Percentiles rank a stretch among this genome's conserved stretches.
Evolutionary conservation across 35 echinoderm and acorn worm species (phyloP).

Genomic region (Apostichopus japonicus): DNA sequence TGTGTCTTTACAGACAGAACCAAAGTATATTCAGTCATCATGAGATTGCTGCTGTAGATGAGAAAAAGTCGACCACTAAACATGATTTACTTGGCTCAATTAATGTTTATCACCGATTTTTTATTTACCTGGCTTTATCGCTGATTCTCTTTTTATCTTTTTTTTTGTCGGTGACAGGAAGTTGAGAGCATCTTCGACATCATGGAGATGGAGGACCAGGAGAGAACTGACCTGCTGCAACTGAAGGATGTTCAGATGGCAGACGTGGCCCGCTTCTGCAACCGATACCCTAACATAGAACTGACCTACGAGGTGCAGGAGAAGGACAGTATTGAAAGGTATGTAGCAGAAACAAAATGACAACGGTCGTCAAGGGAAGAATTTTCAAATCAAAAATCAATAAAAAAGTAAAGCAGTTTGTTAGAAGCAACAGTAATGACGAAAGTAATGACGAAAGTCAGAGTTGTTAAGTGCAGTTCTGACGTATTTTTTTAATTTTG

Average conservation of each 20-base stretch:
- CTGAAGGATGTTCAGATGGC: constrained; percentile 95
- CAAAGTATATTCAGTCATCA: too few species aligned
- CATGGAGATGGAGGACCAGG: constrained; percentile 99
- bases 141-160: neutral
- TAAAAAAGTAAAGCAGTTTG: neutral
- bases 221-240: constrained; percentile 79
- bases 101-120: neutral
- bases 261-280: constrained; percentile 97
- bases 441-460: constrained; percentile 12
- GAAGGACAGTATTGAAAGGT: constrained; percentile 90
- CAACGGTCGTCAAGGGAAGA: too few species aligned
- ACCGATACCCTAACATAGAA: constrained; percentile 98
- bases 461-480: too few species aligned
- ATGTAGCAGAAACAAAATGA: neutral
- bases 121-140: neutral
- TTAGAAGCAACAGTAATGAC: constrained; percentile 15
- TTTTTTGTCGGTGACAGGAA: constrained; percentile 34
- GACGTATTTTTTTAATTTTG: too few species aligned
- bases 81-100: neutral
- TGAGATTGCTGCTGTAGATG: too few species aligned
- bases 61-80: too few species aligned
- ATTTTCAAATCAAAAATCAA: too few species aligned
- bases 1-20: too few species aligned
- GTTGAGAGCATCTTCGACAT: constrained; percentile 99
- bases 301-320: constrained; percentile 89